Conservation (phyloP, 2,797 vertebrate genomes). For the Sebastes hubbsi region DNA sequence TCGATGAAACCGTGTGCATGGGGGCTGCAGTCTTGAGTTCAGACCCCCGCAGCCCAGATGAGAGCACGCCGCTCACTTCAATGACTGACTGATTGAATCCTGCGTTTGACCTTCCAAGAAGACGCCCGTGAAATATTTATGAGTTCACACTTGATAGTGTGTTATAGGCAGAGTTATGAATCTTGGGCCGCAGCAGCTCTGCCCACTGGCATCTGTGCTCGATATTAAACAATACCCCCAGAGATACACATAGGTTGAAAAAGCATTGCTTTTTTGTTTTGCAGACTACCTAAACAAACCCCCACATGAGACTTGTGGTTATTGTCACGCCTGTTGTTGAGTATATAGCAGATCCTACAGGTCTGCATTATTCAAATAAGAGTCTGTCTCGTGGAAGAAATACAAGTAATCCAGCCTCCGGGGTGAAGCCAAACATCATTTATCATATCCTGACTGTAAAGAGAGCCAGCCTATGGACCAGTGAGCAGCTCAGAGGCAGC, state of each 20-base stretch:
- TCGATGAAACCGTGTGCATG: conserved; percentile 40
- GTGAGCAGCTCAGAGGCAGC: conserved; percentile 45
- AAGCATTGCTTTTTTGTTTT: neutral
- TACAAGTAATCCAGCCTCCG: conserved; percentile 10
- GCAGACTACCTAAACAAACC: conserved; percentile 24
- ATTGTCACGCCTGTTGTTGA: conserved; percentile 20
- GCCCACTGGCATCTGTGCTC: conserved; percentile 56
- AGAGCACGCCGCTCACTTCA: conserved; percentile 18
- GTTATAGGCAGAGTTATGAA: conserved; percentile 38
- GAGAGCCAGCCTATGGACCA: conserved; percentile 41
- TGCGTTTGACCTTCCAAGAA: conserved; percentile 67
- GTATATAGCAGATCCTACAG: conserved; percentile 1
- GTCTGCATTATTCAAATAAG: conserved; percentile 29
- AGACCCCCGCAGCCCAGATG: conserved; percentile 31
- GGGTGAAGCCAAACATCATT: conserved; percentile 52
- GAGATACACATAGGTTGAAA: conserved; percentile 5
- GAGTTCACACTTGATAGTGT: conserved; percentile 56
- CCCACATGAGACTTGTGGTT: neutral
- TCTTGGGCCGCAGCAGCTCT: conserved; percentile 25
- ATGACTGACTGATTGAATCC: conserved; percentile 50
- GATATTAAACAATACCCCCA: conserved; percentile 28
- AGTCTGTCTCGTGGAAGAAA: conserved; percentile 19
- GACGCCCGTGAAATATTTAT: conserved; percentile 63
- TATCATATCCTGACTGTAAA: conserved; percentile 33
- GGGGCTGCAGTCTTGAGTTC: conserved; percentile 35